These are phyloP conservation scores for Athrips mouffetella DNA, from an alignment of 2,888 invertebrate genomes.

Conservation along the genomic window DNA sequence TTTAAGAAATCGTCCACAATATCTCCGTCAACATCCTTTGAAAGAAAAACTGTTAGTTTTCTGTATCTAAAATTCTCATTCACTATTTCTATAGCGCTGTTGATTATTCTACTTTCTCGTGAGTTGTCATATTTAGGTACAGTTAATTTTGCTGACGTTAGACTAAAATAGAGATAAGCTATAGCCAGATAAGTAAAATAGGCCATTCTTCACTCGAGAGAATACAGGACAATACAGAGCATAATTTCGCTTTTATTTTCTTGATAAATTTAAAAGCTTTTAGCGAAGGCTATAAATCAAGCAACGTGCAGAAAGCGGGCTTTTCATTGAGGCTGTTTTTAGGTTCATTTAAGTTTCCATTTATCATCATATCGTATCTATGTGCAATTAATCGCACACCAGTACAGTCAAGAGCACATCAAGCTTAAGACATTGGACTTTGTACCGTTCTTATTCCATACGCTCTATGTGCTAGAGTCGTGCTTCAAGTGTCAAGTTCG, in stretches of 20 bases:
- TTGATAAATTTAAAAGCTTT: constrained; percentile 4
- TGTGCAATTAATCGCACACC: no score
- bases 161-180: constrained; percentile 9
- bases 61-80: constrained; percentile 47
- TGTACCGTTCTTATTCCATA: no score
- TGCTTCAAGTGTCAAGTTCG: no score
- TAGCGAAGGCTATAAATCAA: constrained; percentile 12
- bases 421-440: no score
- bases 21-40: constrained; percentile 41
- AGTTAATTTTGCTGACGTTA: constrained; percentile 21
- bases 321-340: neutral
- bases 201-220: neutral
- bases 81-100: constrained; percentile 43
- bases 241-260: neutral
- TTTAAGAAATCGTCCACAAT: constrained; percentile 41
- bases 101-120: constrained; percentile 31
- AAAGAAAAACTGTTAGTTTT: constrained; percentile 39
- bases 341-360: neutral
- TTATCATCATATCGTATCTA: neutral
- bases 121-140: constrained; percentile 16
- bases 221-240: neutral
- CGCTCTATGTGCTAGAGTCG: no score
- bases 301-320: constrained; percentile 1
- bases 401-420: no score
- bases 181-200: neutral